Evolutionary conservation across 2,113 vertebrate genomes (phyloP).

Genomic region (Zosterops borbonicus): DNA sequence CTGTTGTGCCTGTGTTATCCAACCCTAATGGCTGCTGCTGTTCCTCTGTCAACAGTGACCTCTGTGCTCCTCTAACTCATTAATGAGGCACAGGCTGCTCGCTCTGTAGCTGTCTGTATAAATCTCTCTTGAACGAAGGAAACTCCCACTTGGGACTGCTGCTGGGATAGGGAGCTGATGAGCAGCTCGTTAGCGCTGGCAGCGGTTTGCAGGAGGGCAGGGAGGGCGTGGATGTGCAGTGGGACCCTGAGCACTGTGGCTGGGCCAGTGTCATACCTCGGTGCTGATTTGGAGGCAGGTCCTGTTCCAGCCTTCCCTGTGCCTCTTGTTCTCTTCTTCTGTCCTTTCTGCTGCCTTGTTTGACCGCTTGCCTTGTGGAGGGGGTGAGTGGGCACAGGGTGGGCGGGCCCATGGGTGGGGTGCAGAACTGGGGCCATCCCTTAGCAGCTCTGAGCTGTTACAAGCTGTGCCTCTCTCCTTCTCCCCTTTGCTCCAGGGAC

Average conservation of each 20-base stretch:
- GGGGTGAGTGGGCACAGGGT: not conserved
- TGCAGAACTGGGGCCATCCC: not conserved
- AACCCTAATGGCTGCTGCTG: not conserved
- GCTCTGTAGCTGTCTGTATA: not conserved
- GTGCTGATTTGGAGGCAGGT: not conserved
- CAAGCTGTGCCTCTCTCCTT: not conserved
- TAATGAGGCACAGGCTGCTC: not conserved
- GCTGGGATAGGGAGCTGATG: not conserved
- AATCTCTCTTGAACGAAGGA: not conserved
- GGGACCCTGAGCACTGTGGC: not conserved
- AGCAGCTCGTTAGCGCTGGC: not conserved
- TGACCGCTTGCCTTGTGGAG: not conserved
- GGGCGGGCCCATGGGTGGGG: not conserved
- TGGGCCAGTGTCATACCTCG: not conserved
- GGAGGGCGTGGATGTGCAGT: accelerated
- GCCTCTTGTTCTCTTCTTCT: not conserved
- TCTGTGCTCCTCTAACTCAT: not conserved
- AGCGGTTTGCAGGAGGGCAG: not conserved
- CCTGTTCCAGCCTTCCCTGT: not conserved
- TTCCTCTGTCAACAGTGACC: not conserved
- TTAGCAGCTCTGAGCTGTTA: not conserved
- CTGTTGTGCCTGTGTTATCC: not conserved
- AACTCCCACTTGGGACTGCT: not conserved
- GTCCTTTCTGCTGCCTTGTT: not conserved
- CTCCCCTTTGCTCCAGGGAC: not conserved